phyloP scores from a whole-genome alignment of 2,888 invertebrate species.

The Hecatera dysodea region DNA sequence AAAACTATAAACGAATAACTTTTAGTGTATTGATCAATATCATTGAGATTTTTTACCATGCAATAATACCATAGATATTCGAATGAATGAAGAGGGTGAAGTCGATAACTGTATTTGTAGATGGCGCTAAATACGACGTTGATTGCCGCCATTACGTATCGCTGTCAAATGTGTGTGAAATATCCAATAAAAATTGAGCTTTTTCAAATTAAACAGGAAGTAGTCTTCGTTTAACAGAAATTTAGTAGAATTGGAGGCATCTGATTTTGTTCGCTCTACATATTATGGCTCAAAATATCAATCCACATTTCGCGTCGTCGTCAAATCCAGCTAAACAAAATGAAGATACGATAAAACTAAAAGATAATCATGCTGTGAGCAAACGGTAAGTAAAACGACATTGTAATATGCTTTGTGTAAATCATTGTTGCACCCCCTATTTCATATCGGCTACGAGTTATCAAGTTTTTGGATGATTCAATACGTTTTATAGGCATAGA shows the following conservation, averaged over 20 bases:
- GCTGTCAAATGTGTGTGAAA: slow-evolving; percentile 83
- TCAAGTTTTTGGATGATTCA: background rate
- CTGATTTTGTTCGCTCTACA: slow-evolving; percentile 73
- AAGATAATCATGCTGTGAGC: slow-evolving; percentile 97
- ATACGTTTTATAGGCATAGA: background rate
- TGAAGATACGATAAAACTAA: slow-evolving; percentile 94
- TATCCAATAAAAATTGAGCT: slow-evolving; percentile 88
- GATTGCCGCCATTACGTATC: slow-evolving; percentile 83
- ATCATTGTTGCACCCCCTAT: slow-evolving; percentile 14
- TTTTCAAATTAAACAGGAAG: slow-evolving; percentile 89
- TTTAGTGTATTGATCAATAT: too few species aligned
- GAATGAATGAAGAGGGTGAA: slow-evolving; percentile 5
- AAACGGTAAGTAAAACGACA: slow-evolving; percentile 93
- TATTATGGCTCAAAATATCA: slow-evolving; percentile 96
- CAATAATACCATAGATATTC: slow-evolving; percentile 43
- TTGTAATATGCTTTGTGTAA: slow-evolving; percentile 29
- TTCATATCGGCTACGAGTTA: background rate
- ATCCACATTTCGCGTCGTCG: slow-evolving; percentile 94
- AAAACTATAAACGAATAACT: background rate
- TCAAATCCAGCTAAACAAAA: slow-evolving; percentile 94
- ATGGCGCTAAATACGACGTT: slow-evolving; percentile 68
- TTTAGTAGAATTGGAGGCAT: slow-evolving; percentile 77
- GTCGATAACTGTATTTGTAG: slow-evolving; percentile 49
- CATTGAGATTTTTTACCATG: too few species aligned
- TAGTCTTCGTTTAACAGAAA: slow-evolving; percentile 86